phyloP scores from a whole-genome alignment of 64 coral and sea anemone genomes.

The Stichodactyla mertensii region DNA sequence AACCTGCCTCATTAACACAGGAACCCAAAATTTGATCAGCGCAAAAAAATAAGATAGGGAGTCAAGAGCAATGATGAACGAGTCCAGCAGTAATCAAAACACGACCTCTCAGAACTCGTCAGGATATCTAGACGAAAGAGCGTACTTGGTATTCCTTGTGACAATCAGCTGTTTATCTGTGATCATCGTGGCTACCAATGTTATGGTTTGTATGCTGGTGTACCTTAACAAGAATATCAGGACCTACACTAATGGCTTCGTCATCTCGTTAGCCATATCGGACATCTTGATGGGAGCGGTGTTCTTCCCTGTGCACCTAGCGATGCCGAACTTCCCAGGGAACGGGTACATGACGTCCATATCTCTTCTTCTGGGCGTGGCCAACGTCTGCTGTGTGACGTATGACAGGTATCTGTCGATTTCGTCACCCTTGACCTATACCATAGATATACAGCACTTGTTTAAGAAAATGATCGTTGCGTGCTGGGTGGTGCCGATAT shows the following conservation, averaged over 20 bases:
- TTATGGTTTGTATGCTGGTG: conserved; percentile 6
- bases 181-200: conserved; percentile 23
- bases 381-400: conserved; percentile 39
- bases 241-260: conserved; percentile 35
- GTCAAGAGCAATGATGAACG: not conserved
- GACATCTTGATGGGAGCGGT: conserved; percentile 39
- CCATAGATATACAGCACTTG: not conserved
- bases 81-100: not conserved
- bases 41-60: not conserved
- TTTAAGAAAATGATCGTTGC: conserved; percentile 22
- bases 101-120: not conserved
- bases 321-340: not conserved
- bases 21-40: no score
- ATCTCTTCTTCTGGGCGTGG: conserved; percentile 24
- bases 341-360: not conserved
- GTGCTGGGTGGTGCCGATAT: conserved; percentile 24
- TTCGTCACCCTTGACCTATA: conserved; percentile 17
- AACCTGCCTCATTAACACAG: no score
- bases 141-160: not conserved
- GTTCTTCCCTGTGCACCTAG: conserved; percentile 8
- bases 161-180: conserved; percentile 20
- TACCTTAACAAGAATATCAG: conserved; percentile 11
- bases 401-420: conserved; percentile 46
- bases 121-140: not conserved
- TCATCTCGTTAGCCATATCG: conserved; percentile 40